Evolutionary conservation across 2,113 vertebrate species (phyloP).

Genomic region (Pogona vitticeps): DNA sequence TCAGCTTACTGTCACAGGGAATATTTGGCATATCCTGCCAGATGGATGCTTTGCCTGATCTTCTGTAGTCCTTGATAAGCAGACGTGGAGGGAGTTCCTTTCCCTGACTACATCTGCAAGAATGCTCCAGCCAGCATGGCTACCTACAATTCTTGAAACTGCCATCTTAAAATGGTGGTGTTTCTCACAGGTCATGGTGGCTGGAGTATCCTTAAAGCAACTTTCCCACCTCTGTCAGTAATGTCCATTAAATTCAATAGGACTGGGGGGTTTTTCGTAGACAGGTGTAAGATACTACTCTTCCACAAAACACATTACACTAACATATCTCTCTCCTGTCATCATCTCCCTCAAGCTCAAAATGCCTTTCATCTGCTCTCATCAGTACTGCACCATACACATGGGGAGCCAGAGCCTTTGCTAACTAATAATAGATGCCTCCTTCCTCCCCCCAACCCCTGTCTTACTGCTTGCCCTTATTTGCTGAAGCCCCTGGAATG

Average conservation of each 20-base stretch:
- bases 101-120: too few species aligned
- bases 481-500: conserved; percentile 23
- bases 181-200: too few species aligned
- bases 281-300: neutral
- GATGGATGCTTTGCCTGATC: too few species aligned
- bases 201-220: too few species aligned
- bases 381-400: neutral
- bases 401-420: neutral
- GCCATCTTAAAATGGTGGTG: too few species aligned
- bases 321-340: neutral
- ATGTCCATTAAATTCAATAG: neutral
- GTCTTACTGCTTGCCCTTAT: conserved; percentile 1
- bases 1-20: neutral
- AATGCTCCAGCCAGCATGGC: too few species aligned
- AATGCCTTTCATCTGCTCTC: neutral
- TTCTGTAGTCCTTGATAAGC: too few species aligned
- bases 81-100: too few species aligned
- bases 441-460: neutral
- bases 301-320: neutral
- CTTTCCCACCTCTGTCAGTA: neutral
- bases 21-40: too few species aligned
- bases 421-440: neutral
- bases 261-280: too few species aligned
- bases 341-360: neutral
- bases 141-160: too few species aligned